Percentiles rank a stretch among this genome's conserved stretches.
Conservation (phyloP, 2,113 vertebrate genomes). For the Istiophorus platypterus region DNA sequence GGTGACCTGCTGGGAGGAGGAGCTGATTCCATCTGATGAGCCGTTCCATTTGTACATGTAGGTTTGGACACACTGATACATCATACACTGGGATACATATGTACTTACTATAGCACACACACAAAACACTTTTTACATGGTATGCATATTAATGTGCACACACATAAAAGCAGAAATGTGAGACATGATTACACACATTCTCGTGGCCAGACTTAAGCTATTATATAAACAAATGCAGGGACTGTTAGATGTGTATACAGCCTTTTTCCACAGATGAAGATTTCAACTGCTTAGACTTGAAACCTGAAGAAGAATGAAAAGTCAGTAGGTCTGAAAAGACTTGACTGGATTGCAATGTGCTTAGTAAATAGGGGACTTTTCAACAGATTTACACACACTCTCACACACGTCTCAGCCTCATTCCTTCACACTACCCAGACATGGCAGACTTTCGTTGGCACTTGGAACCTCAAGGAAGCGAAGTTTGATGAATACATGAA, state of each 20-base stretch:
- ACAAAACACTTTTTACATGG: slow-evolving; percentile 65
- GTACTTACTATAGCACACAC: slow-evolving; percentile 80
- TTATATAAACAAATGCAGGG: slow-evolving; percentile 86
- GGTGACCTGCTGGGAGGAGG: slow-evolving; percentile 98
- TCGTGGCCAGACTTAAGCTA: slow-evolving; percentile 87
- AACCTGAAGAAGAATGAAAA: slow-evolving; percentile 79
- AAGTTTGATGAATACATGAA: too few species aligned
- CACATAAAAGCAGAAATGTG: slow-evolving; percentile 82
- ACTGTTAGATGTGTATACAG: slow-evolving; percentile 85
- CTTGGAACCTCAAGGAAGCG: too few species aligned
- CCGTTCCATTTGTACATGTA: slow-evolving; percentile 64
- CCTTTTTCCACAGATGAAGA: slow-evolving; percentile 85
- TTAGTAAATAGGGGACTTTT: slow-evolving; percentile 81
- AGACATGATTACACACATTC: slow-evolving; percentile 86
- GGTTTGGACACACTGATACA: slow-evolving; percentile 80
- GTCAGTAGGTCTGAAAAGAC: slow-evolving; percentile 82
- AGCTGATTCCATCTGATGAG: slow-evolving; percentile 95
- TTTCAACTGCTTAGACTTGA: slow-evolving; percentile 86
- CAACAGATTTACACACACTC: slow-evolving; percentile 81
- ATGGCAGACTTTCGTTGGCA: too few species aligned
- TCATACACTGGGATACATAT: slow-evolving; percentile 82
- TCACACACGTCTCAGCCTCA: too few species aligned
- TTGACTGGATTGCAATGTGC: slow-evolving; percentile 81
- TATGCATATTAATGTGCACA: slow-evolving; percentile 80
- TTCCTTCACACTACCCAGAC: too few species aligned